phyloP scores from a whole-genome alignment of 2,113 vertebrate species.

The Spermophilus dauricus region DNA sequence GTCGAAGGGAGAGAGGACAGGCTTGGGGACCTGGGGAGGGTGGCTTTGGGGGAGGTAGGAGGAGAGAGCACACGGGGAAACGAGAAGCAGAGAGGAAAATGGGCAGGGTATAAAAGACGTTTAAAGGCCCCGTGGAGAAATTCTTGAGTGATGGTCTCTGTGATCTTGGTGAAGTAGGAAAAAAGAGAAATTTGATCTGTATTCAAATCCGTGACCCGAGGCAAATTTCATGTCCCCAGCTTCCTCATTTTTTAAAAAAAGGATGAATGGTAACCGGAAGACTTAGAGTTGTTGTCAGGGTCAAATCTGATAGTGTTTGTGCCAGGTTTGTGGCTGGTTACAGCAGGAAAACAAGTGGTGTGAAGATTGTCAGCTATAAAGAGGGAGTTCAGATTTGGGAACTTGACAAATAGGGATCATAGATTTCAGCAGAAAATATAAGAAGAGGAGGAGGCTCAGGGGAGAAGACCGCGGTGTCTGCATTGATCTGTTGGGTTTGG shows the following conservation, averaged over 20 bases:
- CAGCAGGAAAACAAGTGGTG: rapidly evolving
- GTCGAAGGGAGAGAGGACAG: neutral
- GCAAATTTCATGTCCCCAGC: neutral
- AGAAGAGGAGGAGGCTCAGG: neutral
- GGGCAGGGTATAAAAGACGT: neutral
- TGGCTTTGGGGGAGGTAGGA: neutral
- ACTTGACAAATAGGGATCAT: neutral
- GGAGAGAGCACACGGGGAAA: too few species aligned
- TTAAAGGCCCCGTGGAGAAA: neutral
- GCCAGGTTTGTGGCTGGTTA: neutral
- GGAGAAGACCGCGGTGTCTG: neutral
- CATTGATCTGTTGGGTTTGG: neutral
- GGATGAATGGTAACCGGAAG: neutral
- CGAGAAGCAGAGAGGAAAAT: neutral
- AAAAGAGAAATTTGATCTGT: neutral
- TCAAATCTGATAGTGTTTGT: neutral
- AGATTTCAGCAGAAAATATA: neutral
- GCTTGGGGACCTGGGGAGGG: neutral
- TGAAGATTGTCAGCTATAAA: neutral
- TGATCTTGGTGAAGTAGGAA: neutral
- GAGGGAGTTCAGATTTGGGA: neutral
- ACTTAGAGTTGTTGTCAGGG: neutral
- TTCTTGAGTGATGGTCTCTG: neutral
- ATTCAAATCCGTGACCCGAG: neutral
- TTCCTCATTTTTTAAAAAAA: neutral